Evolutionary conservation across 2,797 vertebrate genomes (phyloP).

Genomic region (Nasua narica): DNA sequence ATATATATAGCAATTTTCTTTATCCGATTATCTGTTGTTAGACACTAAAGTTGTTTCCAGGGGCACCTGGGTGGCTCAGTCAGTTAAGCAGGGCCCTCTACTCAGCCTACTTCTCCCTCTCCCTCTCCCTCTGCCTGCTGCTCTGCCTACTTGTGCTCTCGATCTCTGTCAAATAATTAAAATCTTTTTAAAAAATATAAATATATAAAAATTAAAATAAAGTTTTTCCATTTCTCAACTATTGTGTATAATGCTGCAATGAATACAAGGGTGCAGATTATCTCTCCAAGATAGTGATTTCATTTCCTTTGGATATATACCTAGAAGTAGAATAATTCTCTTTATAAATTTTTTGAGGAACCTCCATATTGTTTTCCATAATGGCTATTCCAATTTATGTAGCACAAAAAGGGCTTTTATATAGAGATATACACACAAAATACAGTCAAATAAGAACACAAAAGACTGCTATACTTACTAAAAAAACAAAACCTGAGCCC

Average conservation of each 20-base stretch:
- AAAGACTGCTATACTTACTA: not conserved
- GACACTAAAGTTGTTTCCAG: not conserved
- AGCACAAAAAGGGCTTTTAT: not conserved
- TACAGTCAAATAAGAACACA: not conserved
- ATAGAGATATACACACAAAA: not conserved
- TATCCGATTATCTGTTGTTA: not conserved
- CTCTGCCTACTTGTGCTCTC: too few relatives aligned
- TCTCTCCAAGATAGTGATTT: not conserved
- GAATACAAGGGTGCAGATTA: not conserved
- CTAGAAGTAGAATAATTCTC: not conserved
- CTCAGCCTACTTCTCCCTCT: too few relatives aligned
- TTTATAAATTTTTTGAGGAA: not conserved
- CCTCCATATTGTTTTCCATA: not conserved
- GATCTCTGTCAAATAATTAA: too few relatives aligned
- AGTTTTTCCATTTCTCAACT: not conserved
- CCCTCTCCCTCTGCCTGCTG: too few relatives aligned
- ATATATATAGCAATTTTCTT: not conserved
- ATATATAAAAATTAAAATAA: not conserved
- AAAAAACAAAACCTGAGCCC: not conserved
- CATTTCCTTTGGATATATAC: not conserved
- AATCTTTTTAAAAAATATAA: too few relatives aligned
- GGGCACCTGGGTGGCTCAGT: too few relatives aligned
- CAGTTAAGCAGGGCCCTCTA: too few relatives aligned
- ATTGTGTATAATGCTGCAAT: not conserved
- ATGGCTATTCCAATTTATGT: not conserved